Evolutionary conservation across 2,113 vertebrate species (phyloP), one percentile per base, ranked within the genome.

Genomic region (Cochlearius cochlearius): DNA sequence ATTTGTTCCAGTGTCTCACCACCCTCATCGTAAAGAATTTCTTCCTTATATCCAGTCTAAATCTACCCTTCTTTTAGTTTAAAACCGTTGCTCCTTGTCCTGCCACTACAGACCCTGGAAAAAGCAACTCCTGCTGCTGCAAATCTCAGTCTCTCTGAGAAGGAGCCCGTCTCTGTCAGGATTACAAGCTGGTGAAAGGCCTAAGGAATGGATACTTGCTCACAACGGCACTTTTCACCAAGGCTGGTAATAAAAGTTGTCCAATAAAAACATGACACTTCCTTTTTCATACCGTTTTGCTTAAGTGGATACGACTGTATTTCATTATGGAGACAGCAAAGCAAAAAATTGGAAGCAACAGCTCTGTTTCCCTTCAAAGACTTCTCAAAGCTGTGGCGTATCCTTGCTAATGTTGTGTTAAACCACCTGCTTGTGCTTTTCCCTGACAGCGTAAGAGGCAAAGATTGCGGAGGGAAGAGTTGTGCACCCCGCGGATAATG

Each of bases 391-490:
- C 84, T 80, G 63, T 71, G 85, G 97, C 88, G 94, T 94, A 96
- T 93, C 96, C 94, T 64, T 77, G 78, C 94, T 97, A 87, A 78
- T 53, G 96, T 97, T 98, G 85, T 98, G 97, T 97, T 96, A 96
- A 96, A 93, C 97, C 98, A 98, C 97, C 97, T 98, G 97, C 96
- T 94, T 25, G 0, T 26, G n/a, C 29, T 90, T 86, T 53, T 78
- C 60, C 72, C 72, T 38, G 49, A 83, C 29, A 66, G 64, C 8
- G 43, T n/a, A 68, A 16, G 20, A 53, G 62, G 49, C 41, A 69
- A 92, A 92, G 38, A 39, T 49, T 7, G 49, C 43, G 23, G 53
- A 62, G 32, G 59, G 45, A 58, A 36, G 59, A 32, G 12, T 16
- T 18, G 25, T 45, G 93, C 92, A 90, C 76, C 93, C 92, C 96